Evolutionary conservation across 2,113 vertebrate species (phyloP), one percentile per base, ranked within the genome.

Genomic region (Rallus limicola): DNA sequence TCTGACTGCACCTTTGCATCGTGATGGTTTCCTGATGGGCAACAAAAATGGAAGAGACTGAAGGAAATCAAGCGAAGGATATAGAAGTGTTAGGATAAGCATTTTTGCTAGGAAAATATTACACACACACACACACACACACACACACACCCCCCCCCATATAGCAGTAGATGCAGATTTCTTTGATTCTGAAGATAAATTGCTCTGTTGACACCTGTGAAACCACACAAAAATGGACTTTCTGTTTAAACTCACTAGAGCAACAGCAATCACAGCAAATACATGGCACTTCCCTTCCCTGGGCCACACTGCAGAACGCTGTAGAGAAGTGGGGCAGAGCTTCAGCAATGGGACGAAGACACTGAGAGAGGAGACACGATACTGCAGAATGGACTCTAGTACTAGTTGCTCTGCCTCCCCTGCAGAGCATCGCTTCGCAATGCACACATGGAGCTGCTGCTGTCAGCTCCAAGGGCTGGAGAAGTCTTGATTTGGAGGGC

Each of bases 371-470:
- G 55, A 83, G 69, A 53, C 19, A 55, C 0, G 10, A 62, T 2
- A 4, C 29, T 70, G 34, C 33, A 48, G 44, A 23, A 67, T 0
- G 13, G 34, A 38, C 34, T 72, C 34, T 4, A 64, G 36, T 62
- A 2, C 20, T 6, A 14, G 36, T 14, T 34, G 1, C 29, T 29
- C 55, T 40, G 40, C 14, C 16, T 62, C 13, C 28, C 31, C 23
- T 12, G 38, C 15, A 7, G 58, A 44, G 15, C 60, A n/a, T 11
- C 2, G 4, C 70, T 59, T 23, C 1, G 5, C 31, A 16, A 29
- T 2, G 52, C 70, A 52, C 23, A 20, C 8, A 8, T 11, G n/a
- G 48, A 46, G 31, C 33, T 0, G 0, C 11, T 23, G 6, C 62
- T 23, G 10, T 0, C 8, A 58, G 69, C 82, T 70, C 56, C 60